Evolutionary conservation across 1,140 invertebrate genomes (phyloP).

Genomic region (Hesperophylax magnus): DNA sequence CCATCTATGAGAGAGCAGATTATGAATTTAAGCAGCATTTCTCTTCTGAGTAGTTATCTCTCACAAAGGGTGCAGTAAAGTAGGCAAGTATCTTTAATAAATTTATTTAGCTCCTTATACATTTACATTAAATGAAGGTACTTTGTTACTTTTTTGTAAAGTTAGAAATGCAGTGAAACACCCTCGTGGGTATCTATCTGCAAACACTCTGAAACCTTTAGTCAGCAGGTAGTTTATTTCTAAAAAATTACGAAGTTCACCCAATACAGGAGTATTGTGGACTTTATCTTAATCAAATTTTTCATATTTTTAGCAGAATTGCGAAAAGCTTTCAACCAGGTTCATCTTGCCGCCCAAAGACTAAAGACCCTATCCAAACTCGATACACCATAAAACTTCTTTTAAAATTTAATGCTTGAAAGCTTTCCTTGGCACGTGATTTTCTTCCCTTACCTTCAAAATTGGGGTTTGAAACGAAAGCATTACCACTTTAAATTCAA

Average conservation of each 20-base stretch:
- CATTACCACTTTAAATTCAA: neutral
- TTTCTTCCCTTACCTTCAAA: neutral
- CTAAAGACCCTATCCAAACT: constrained; percentile 24
- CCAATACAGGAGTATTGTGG: neutral
- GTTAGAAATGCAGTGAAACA: no score
- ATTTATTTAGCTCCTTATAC: no score
- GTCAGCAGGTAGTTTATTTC: no score
- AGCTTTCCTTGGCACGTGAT: constrained; percentile 24
- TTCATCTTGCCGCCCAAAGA: constrained; percentile 10
- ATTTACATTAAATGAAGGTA: no score
- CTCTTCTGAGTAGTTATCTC: no score
- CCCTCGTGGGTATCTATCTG: no score
- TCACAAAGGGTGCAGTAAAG: no score
- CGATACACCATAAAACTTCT: constrained; percentile 28
- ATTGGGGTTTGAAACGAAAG: constrained; percentile 5
- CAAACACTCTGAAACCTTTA: no score
- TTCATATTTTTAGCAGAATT: constrained; percentile 52
- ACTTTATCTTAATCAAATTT: constrained; percentile 51
- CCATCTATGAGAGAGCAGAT: no score
- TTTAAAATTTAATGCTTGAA: neutral
- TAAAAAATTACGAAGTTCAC: neutral
- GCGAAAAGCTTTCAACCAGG: constrained; percentile 55
- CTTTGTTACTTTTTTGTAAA: no score
- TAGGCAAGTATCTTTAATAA: no score
- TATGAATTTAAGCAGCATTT: no score